These are phyloP conservation scores for Conopomorpha cramerella DNA, from an alignment of 1,140 invertebrate species.

Conservation along the genomic window DNA sequence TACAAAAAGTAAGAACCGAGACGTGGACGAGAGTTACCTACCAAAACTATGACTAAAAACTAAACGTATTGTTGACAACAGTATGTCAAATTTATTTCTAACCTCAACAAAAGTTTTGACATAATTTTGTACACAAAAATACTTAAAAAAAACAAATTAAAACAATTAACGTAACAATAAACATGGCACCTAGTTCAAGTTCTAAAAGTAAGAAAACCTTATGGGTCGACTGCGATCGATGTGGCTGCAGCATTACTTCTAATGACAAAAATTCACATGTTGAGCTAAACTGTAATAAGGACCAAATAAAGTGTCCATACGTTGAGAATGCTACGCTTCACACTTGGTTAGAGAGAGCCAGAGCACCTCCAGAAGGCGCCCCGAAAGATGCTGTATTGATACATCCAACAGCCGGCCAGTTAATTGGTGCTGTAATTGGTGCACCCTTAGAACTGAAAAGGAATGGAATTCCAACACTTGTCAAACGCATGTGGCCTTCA, in stretches of 20 bases:
- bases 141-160: too few relatives aligned
- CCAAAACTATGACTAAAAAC: too few relatives aligned
- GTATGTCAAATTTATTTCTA: too few relatives aligned
- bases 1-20: too few relatives aligned
- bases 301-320: slow-evolving; percentile 47
- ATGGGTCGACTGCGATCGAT: slow-evolving; percentile 45
- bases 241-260: slow-evolving; percentile 33
- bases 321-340: slow-evolving; percentile 22
- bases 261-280: slow-evolving; percentile 40
- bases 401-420: slow-evolving; percentile 30
- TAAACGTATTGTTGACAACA: too few relatives aligned
- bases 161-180: too few relatives aligned
- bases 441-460: slow-evolving; percentile 27
- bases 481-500: slow-evolving; percentile 47
- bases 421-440: slow-evolving; percentile 40
- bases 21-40: too few relatives aligned
- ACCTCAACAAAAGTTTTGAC: too few relatives aligned
- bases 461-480: slow-evolving; percentile 29
- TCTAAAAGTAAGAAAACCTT: slow-evolving; percentile 44
- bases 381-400: slow-evolving; percentile 32
- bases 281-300: slow-evolving; percentile 33
- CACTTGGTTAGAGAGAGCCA: slow-evolving; percentile 36
- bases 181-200: too few relatives aligned
- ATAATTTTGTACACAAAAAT: too few relatives aligned
- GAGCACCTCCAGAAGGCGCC: slow-evolving; percentile 22